Evolutionary conservation across 2,888 invertebrate genomes (phyloP).

Genomic region (Oscheius sp.): DNA sequence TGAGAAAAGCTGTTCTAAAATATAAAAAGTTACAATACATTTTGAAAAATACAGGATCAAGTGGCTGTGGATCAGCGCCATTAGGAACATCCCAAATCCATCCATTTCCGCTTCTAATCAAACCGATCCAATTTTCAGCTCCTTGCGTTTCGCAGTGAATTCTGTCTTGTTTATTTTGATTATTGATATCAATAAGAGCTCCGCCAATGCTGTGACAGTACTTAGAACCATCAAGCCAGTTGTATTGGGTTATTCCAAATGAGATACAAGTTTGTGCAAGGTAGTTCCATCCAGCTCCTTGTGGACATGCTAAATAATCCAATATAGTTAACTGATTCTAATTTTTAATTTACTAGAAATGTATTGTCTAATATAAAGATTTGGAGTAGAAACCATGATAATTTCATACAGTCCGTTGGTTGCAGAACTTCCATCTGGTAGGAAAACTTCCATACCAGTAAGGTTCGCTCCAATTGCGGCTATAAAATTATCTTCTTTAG

Average conservation of each 20-base stretch:
- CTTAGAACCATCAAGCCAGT: conserved; percentile 37
- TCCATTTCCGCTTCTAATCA: conserved; percentile 34
- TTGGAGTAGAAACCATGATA: background rate
- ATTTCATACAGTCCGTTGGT: background rate
- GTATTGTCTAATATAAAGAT: conserved; percentile 41
- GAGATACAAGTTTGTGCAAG: conserved; percentile 35
- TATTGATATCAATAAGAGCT: conserved; percentile 42
- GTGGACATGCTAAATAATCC: conserved; percentile 43
- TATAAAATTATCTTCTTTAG: conserved; percentile 1
- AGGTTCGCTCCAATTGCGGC: conserved; percentile 44
- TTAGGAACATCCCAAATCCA: conserved; percentile 58
- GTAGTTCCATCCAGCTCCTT: conserved; percentile 32
- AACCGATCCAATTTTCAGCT: conserved; percentile 45
- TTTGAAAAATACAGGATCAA: conserved; percentile 11
- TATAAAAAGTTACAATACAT: background rate
- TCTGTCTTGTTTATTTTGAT: conserved; percentile 28
- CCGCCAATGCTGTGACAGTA: conserved; percentile 38
- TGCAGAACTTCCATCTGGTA: conserved; percentile 45
- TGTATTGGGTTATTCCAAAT: background rate
- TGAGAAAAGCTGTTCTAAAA: conserved; percentile 41
- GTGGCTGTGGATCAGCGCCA: conserved; percentile 25
- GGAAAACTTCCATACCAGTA: conserved; percentile 34
- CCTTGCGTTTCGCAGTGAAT: conserved; percentile 24
- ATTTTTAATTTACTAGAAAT: conserved; percentile 33
- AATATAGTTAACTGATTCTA: background rate